Evolutionary conservation across 2,797 vertebrate genomes (phyloP).

Genomic region (Apodemus agrarius): DNA sequence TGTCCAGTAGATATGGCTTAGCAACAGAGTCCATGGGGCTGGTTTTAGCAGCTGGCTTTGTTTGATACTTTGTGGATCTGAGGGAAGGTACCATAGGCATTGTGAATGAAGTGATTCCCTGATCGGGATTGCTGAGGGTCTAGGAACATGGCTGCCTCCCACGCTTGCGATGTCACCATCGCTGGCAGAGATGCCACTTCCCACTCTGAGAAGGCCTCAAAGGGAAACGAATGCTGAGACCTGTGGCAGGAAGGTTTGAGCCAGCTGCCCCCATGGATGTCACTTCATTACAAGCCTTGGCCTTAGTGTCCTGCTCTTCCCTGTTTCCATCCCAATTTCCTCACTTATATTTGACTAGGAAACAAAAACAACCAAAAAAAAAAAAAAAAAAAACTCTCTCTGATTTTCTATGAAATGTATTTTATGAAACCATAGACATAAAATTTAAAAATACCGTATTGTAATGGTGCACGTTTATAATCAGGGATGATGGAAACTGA

Average conservation of each 20-base stretch:
- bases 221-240: not conserved
- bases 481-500: not conserved
- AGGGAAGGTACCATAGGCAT: not conserved
- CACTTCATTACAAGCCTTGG: not conserved
- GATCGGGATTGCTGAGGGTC: not conserved
- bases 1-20: too few species aligned
- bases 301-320: too few species aligned
- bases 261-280: too few species aligned
- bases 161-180: rapidly evolving
- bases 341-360: not conserved
- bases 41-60: not conserved
- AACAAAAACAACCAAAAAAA: not conserved
- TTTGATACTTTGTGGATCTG: not conserved
- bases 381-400: not conserved
- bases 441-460: not conserved
- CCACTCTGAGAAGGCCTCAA: not conserved
- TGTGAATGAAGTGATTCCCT: rapidly evolving
- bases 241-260: not conserved
- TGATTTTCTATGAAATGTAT: not conserved
- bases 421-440: not conserved
- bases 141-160: not conserved
- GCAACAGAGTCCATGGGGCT: not conserved
- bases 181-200: not conserved
- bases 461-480: not conserved
- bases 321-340: not conserved